Evolutionary conservation across 2,113 vertebrate species (phyloP).

Genomic region (Anseranas semipalmata): DNA sequence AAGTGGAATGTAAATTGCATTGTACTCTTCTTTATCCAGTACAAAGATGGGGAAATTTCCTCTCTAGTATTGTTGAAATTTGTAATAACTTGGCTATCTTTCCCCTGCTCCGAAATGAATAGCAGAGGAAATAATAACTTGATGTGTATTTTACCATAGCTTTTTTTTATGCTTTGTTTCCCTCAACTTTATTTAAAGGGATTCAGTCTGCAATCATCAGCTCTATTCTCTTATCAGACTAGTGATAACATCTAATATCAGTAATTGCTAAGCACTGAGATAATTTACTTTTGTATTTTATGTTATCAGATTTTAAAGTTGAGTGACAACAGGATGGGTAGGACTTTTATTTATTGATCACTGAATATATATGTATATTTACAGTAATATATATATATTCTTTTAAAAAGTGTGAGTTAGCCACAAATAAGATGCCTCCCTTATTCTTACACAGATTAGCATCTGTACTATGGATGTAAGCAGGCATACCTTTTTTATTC

Average conservation of each 20-base stretch:
- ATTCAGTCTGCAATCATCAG: background rate
- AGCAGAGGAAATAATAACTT: background rate
- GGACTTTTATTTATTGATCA: background rate
- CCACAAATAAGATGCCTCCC: background rate
- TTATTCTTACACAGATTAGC: background rate
- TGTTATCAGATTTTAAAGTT: background rate
- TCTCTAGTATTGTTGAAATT: background rate
- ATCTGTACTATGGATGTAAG: background rate
- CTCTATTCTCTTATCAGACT: background rate
- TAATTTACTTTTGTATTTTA: background rate
- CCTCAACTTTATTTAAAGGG: background rate
- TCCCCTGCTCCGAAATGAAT: background rate
- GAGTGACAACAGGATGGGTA: background rate
- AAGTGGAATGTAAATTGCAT: background rate
- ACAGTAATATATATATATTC: background rate
- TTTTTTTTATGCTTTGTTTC: background rate
- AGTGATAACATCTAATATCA: background rate
- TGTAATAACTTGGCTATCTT: background rate
- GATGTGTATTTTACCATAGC: background rate
- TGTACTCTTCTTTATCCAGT: background rate
- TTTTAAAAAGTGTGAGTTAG: background rate
- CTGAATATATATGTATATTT: background rate
- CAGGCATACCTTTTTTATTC: background rate
- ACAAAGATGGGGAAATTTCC: background rate
- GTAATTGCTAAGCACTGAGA: background rate